Conservation (phyloP, 2,797 vertebrate species). For the Hoplostethus mediterraneus region DNA sequence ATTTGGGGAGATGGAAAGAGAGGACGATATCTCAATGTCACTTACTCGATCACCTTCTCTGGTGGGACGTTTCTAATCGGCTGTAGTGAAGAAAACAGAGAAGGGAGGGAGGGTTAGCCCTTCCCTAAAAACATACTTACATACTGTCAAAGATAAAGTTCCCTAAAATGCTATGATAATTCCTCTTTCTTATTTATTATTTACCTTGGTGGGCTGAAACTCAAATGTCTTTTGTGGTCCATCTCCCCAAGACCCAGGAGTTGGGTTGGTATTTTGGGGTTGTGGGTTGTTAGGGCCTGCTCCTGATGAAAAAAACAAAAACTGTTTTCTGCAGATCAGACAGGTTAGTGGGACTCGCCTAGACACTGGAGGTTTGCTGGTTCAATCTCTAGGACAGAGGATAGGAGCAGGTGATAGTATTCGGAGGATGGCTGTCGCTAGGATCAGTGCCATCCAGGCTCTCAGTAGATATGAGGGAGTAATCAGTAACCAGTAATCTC, state of each 20-base stretch:
- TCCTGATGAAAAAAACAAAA: conserved; percentile 25
- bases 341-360: background rate
- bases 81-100: conserved; percentile 56
- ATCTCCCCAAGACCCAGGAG: conserved; percentile 69
- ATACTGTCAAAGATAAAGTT: background rate
- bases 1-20: background rate
- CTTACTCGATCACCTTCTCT: conserved; percentile 84
- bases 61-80: conserved; percentile 71
- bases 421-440: background rate
- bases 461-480: background rate
- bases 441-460: background rate
- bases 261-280: conserved; percentile 20
- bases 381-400: background rate
- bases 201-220: conserved; percentile 80
- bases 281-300: conserved; percentile 34
- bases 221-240: conserved; percentile 70
- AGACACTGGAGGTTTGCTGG: background rate
- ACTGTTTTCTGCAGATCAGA: background rate
- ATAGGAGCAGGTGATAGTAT: background rate
- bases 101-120: background rate
- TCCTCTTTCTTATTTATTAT: background rate
- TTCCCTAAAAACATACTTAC: background rate
- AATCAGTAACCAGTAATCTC: background rate
- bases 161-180: background rate
- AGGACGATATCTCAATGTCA: conserved; percentile 17